A percentile compares a stretch with the other conserved stretches of the same genome.
These are phyloP conservation scores for Dinoponera quadriceps DNA, from an alignment of 1,140 invertebrate genomes.

Conservation along the genomic window DNA sequence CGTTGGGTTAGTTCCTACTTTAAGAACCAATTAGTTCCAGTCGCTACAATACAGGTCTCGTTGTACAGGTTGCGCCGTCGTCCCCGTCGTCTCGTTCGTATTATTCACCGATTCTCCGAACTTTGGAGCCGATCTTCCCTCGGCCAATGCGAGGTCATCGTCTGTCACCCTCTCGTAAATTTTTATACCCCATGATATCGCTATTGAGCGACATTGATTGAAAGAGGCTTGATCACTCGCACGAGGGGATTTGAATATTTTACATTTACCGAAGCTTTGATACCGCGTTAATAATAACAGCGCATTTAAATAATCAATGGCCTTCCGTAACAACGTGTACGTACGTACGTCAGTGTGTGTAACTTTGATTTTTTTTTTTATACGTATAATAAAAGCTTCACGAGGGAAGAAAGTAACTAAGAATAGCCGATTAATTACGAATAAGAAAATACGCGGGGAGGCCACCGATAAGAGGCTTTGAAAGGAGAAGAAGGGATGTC, in stretches of 20 bases:
- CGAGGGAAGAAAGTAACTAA: background rate
- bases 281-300: too few relatives aligned
- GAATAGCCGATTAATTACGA: constrained; percentile 31
- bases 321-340: background rate
- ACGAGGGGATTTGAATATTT: too few relatives aligned
- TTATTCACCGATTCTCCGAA: constrained; percentile 44
- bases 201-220: background rate
- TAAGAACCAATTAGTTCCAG: constrained; percentile 58
- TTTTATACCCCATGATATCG: background rate
- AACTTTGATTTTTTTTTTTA: constrained; percentile 14
- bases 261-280: too few relatives aligned
- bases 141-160: background rate
- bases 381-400: background rate
- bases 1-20: constrained; percentile 53
- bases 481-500: background rate
- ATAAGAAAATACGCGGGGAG: background rate
- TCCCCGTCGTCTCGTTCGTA: background rate
- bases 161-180: background rate
- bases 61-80: constrained; percentile 1
- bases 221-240: too few relatives aligned
- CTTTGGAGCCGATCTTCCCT: background rate
- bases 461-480: constrained; percentile 15
- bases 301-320: too few relatives aligned
- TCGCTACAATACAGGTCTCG: constrained; percentile 8
- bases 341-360: too few relatives aligned